Percentiles rank a stretch among this genome's conserved stretches.
These are phyloP conservation scores for Tiliacea aurago DNA, from an alignment of 2,888 invertebrate genomes.

Conservation along the genomic window DNA sequence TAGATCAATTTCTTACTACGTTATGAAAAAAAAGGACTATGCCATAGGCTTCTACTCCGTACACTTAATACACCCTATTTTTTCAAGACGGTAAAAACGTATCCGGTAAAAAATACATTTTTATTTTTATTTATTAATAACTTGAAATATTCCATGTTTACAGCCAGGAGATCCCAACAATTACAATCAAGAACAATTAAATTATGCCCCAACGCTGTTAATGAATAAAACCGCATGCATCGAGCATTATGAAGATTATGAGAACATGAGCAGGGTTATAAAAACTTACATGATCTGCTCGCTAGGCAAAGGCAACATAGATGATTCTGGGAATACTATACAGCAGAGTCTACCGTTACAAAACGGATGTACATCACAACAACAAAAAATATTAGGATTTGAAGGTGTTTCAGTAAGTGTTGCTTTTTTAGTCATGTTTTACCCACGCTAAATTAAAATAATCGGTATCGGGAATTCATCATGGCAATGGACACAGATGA, in stretches of 20 bases:
- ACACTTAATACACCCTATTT: too few relatives aligned
- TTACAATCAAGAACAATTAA: slow-evolving; percentile 63
- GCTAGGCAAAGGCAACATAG: slow-evolving; percentile 60
- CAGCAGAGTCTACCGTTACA: slow-evolving; percentile 27
- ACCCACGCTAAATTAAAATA: neutral
- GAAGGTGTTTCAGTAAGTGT: slow-evolving; percentile 48
- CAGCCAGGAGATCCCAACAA: slow-evolving; percentile 62
- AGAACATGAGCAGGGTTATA: slow-evolving; percentile 62
- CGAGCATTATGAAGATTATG: slow-evolving; percentile 51
- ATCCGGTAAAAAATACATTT: too few relatives aligned
- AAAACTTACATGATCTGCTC: slow-evolving; percentile 75
- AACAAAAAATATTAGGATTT: slow-evolving; percentile 44
- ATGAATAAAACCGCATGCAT: slow-evolving; percentile 66
- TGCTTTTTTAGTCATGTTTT: neutral
- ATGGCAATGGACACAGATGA: too few relatives aligned
- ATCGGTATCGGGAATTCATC: too few relatives aligned
- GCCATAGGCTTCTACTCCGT: too few relatives aligned
- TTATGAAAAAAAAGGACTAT: too few relatives aligned
- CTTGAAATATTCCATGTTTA: slow-evolving; percentile 16
- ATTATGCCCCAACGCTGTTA: slow-evolving; percentile 65
- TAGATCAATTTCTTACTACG: too few relatives aligned
- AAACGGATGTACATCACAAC: slow-evolving; percentile 30
- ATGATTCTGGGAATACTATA: slow-evolving; percentile 48
- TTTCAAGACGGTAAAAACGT: too few relatives aligned
- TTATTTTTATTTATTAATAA: neutral